Base-by-base conservation (phyloP, 2,888 invertebrate species). In the Temnothorax rugatulus region DNA sequence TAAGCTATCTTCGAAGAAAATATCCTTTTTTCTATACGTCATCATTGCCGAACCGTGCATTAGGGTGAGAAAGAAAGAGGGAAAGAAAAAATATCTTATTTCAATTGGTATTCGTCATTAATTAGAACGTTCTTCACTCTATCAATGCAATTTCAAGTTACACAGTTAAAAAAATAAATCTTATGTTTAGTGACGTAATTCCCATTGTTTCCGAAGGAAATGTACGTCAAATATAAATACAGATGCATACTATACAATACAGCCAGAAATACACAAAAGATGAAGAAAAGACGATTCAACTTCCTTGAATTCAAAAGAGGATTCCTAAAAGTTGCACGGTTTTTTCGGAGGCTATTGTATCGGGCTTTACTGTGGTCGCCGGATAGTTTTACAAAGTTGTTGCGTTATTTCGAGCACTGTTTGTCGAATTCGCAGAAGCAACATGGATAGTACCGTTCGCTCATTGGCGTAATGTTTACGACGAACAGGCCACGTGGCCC, bases 401-500 rank as follows among this genome's bases (percentile, higher is more conserved):
- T 41, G 63, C 88, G 83, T 86, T 86, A 89, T 86, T 84, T 85
- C 81, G 84, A 74, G 76, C 86, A 84, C 50, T 1, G 73, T 52
- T 73, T 63, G 52, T 15, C 34, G 81, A 83, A 84, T 88, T 90
- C 88, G 74, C 63, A 64, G 89, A 90, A 89, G 63, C 75, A 76
- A 71, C 77, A 25, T 41, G 81, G 61, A 38, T 54, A 47, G 74
- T 74, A 73, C 85, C 88, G 90, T 90, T 89, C 64, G 85, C 66
- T 75, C 64, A 71, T 79, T 82, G 82, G 79, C 57, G 82, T 82
- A 86, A 86, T 86, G 79, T 87, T 91, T 86, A 88, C 90, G 87
- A 66, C 57, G 73, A 77, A 52, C 64, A 73, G 81, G 79, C 89
- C 91, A 86, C 88, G 87, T 88, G 88, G 85, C 75, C 88, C 89